Percentiles rank a stretch among this genome's conserved stretches.
These are phyloP conservation scores for Aleiodes alternator DNA, from an alignment of 2,888 invertebrate species.

Conservation along the genomic window DNA sequence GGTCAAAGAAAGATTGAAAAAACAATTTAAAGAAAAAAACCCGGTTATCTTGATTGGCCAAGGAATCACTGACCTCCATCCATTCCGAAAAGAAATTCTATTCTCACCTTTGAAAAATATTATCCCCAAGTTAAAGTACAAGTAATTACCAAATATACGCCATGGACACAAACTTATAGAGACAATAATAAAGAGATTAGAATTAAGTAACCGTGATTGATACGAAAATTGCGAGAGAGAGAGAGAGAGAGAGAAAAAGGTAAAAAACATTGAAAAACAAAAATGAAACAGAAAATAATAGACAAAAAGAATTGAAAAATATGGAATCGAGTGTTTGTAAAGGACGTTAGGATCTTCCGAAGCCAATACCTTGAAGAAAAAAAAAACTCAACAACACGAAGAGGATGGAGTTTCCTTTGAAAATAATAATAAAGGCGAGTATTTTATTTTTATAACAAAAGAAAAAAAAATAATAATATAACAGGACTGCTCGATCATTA, in stretches of 20 bases:
- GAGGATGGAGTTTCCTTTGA: conserved; percentile 46
- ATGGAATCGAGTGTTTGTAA: conserved; percentile 17
- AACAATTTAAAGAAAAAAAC: conserved; percentile 34
- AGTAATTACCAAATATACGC: neutral
- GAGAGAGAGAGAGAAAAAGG: neutral
- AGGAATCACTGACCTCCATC: conserved; percentile 41
- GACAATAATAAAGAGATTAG: conserved; percentile 16
- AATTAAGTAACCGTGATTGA: conserved; percentile 16
- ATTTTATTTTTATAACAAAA: conserved; percentile 54
- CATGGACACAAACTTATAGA: neutral
- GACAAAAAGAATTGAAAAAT: neutral
- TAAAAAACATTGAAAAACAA: neutral
- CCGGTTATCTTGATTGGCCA: conserved; percentile 41
- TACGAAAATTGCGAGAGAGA: conserved; percentile 10
- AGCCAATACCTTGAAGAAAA: conserved; percentile 35
- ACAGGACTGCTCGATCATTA: neutral
- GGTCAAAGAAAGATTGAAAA: conserved; percentile 37
- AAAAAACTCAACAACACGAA: conserved; percentile 46
- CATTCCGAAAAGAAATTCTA: conserved; percentile 18
- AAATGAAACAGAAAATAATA: conserved; percentile 2
- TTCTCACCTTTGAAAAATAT: neutral
- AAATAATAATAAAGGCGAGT: conserved; percentile 63
- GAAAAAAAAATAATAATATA: too few species aligned
- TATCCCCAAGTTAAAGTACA: neutral
- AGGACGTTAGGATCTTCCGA: conserved; percentile 15